phyloP scores from a whole-genome alignment of 2,113 vertebrate species.

The Maccullochella peelii region DNA sequence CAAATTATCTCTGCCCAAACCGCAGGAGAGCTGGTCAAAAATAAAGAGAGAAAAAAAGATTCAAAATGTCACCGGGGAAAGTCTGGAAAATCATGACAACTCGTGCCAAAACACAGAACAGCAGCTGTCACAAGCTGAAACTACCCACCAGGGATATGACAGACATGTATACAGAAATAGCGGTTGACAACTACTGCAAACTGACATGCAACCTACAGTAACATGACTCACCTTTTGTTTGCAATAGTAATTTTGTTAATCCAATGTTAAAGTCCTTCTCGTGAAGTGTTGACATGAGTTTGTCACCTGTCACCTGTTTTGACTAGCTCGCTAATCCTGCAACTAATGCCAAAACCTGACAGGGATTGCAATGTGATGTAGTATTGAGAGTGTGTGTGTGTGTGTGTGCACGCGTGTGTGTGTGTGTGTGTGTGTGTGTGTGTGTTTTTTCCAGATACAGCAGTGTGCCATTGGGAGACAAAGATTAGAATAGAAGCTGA shows the following conservation, averaged over 20 bases:
- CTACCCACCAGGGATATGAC: constrained; percentile 25
- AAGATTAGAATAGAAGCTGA: constrained; percentile 32
- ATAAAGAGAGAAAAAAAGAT: constrained; percentile 30
- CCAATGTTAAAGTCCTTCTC: constrained; percentile 42
- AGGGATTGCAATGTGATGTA: constrained; percentile 39
- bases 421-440: not conserved
- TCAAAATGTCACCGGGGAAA: constrained; percentile 16
- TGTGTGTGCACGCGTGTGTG: not conserved
- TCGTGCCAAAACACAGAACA: constrained; percentile 32
- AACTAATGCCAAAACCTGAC: constrained; percentile 46
- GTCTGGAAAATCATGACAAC: constrained; percentile 44
- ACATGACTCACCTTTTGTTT: constrained; percentile 60
- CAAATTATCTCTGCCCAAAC: constrained; percentile 10
- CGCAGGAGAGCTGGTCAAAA: constrained; percentile 23
- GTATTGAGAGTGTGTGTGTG: not conserved
- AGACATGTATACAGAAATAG: constrained; percentile 21
- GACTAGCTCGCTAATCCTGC: constrained; percentile 64
- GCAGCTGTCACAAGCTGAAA: constrained; percentile 49
- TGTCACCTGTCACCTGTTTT: constrained; percentile 73
- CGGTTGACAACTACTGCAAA: constrained; percentile 17
- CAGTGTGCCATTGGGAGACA: not conserved
- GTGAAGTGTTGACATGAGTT: constrained; percentile 47
- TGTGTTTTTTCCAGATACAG: constrained; percentile 57
- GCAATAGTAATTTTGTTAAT: constrained; percentile 38
- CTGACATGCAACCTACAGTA: constrained; percentile 34